Evolutionary conservation across 2,888 invertebrate species (phyloP).

Genomic region (Branchipolynoe longqiensis): DNA sequence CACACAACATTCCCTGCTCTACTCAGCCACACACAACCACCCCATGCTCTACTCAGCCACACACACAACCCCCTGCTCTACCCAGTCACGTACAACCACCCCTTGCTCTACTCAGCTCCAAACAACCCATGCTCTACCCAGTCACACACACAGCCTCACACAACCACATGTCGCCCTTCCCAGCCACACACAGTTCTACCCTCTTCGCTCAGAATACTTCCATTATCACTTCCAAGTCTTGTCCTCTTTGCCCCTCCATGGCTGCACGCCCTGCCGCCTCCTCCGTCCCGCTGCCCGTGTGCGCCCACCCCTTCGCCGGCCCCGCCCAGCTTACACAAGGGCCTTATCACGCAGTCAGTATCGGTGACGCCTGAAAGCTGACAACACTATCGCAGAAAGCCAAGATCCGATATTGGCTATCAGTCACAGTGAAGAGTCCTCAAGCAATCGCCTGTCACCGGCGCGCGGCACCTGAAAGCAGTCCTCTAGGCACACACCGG

Average conservation of each 20-base stretch:
- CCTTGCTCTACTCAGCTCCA: too few species aligned
- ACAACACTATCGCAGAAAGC: slow-evolving; percentile 19
- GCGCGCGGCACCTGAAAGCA: not conserved
- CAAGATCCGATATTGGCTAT: slow-evolving; percentile 42
- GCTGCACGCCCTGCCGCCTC: not conserved
- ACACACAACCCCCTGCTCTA: too few species aligned
- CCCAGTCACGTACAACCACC: too few species aligned
- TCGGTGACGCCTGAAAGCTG: not conserved
- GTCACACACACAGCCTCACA: too few species aligned
- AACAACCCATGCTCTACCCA: too few species aligned
- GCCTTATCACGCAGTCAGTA: too few species aligned
- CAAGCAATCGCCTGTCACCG: not conserved
- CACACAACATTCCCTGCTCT: too few species aligned
- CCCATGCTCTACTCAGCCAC: too few species aligned
- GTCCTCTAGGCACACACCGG: not conserved
- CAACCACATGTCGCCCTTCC: not conserved
- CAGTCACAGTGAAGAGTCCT: not conserved
- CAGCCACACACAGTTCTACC: not conserved
- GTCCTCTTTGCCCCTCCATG: not conserved
- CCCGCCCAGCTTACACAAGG: too few species aligned
- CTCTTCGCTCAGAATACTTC: not conserved
- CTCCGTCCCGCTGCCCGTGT: not conserved
- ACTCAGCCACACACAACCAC: too few species aligned
- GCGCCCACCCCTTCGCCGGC: not conserved
- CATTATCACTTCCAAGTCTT: not conserved